Evolutionary conservation across 2,113 vertebrate species (phyloP).

Genomic region (Zootoca vivipara): DNA sequence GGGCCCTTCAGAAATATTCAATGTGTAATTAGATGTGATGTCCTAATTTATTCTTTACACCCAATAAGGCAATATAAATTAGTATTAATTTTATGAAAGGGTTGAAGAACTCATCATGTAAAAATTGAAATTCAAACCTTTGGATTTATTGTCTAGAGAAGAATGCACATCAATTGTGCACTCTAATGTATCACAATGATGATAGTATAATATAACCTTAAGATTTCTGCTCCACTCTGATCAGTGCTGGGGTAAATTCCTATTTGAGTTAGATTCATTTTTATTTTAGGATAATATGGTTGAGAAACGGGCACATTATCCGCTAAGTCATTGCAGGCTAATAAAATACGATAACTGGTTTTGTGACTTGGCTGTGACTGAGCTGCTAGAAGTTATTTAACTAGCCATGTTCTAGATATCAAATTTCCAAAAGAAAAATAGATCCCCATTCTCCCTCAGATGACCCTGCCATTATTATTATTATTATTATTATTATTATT

Average conservation of each 20-base stretch:
- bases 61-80: not conserved
- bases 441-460: too few species aligned
- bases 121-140: not conserved
- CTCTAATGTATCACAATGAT: conserved; percentile 16
- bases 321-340: not conserved
- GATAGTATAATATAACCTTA: not conserved
- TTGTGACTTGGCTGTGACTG: not conserved
- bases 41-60: conserved; percentile 22
- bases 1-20: conserved; percentile 1
- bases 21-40: not conserved
- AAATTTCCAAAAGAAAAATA: not conserved
- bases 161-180: not conserved
- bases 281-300: not conserved
- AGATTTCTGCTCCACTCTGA: not conserved
- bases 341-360: not conserved
- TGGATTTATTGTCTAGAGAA: not conserved
- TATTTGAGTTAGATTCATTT: not conserved
- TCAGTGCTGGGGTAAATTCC: not conserved
- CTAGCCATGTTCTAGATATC: not conserved
- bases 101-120: not conserved
- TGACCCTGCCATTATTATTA: too few species aligned
- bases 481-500: too few species aligned
- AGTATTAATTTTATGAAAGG: conserved; percentile 41
- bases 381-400: not conserved
- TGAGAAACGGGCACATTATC: not conserved